Percentiles rank a stretch among this genome's conserved stretches.
Conservation (phyloP, 2,888 invertebrate species). For the Drosophila koepferae region DNA sequence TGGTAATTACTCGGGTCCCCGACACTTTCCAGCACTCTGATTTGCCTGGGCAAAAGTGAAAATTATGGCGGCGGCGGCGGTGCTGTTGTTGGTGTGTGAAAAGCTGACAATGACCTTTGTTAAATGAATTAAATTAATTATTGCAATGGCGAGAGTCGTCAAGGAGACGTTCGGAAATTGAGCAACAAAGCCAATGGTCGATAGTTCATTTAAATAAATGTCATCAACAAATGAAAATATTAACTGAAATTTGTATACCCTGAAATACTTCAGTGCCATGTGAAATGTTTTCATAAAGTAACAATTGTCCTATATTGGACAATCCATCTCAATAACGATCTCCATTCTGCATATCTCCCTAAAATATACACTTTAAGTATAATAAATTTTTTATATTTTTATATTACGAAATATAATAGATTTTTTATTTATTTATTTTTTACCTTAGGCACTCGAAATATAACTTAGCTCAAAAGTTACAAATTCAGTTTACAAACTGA, state of each 20-base stretch:
- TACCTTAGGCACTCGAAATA: too few relatives aligned
- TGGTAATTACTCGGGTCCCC: slow-evolving; percentile 71
- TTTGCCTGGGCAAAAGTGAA: slow-evolving; percentile 45
- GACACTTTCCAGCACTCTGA: slow-evolving; percentile 51
- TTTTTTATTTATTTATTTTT: too few relatives aligned
- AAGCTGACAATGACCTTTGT: slow-evolving; percentile 73
- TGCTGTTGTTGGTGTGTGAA: slow-evolving; percentile 40
- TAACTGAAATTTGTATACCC: not conserved
- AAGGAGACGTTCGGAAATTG: slow-evolving; percentile 24
- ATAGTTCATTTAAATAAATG: slow-evolving; percentile 8
- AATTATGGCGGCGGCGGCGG: slow-evolving; percentile 69
- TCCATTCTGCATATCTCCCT: too few relatives aligned
- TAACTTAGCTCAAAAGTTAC: too few relatives aligned
- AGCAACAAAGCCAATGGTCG: slow-evolving; percentile 14
- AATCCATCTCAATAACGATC: too few relatives aligned
- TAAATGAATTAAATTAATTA: slow-evolving; percentile 68
- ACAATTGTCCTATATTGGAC: not conserved
- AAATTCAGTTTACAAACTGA: too few relatives aligned
- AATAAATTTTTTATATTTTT: too few relatives aligned
- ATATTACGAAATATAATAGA: too few relatives aligned
- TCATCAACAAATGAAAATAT: not conserved
- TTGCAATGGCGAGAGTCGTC: slow-evolving; percentile 35
- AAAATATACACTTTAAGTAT: too few relatives aligned
- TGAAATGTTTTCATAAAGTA: not conserved
- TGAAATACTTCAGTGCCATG: not conserved